Evolutionary conservation across 1,140 invertebrate species (phyloP), one percentile per base, ranked within the genome.

Genomic region (Samia ricini): DNA sequence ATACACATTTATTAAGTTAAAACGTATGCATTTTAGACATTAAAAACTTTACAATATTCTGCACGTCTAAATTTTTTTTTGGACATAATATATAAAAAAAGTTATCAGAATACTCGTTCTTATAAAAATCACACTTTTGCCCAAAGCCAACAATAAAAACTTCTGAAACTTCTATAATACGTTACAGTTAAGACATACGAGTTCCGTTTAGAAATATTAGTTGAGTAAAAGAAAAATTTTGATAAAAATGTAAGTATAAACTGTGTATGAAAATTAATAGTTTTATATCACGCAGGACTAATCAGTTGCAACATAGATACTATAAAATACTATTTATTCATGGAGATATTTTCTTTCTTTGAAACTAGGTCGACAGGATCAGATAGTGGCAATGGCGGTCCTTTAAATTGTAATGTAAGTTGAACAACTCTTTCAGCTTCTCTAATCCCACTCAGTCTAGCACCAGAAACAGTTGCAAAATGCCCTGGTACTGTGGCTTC

Each of bases 371-470:
- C 10, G 15, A 15, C 12, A 42, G 33, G 3, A 8, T 42, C 12
- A 12, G 33, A 42, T 42, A 26, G n/a, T 24, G 77, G 81, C n/a
- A 83, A 63, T 4, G 93, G 93, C 5, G 93, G 93, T 1, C 93
- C 93, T 61, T 89, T 86, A 49, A 82, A 92, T 52, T 83, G 83
- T 51, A 92, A 91, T 2, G 93, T 94, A n/a, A 94, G 66, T 55
- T 93, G 91, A 20, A 94, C 89, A 58, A 95, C 91, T 71, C 94
- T 88, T 64, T 95, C 93, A 0, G 95, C 95, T 85, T 96, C 95
- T 62, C 95, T 89, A 48, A 96, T 64, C 1, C 86, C 86, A 63
- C 85, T 89, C 15, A 89, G 77, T 74, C 94, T 89, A 2, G 95
- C 95, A 4, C 95, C 95, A 68, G 96, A 94, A 10, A 95, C 93